Percentiles rank a stretch among this genome's conserved stretches.
phyloP scores from a whole-genome alignment of 1,140 invertebrate genomes.

The Dryas iulia region DNA sequence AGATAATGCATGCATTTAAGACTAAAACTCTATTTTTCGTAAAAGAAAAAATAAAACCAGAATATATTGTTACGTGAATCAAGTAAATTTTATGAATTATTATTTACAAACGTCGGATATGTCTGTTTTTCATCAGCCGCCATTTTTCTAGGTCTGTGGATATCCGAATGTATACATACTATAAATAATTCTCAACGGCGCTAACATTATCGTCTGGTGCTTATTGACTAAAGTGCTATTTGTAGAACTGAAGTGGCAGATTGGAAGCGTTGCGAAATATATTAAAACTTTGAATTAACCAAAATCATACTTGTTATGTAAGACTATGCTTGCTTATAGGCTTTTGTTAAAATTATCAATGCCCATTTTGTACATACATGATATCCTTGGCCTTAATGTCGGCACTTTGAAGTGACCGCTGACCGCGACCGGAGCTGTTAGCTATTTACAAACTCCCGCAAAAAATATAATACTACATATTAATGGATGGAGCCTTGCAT shows the following conservation, averaged over 20 bases:
- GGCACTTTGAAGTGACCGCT: constrained; percentile 56
- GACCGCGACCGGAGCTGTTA: constrained; percentile 46
- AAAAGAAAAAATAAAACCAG: background rate
- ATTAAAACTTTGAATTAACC: constrained; percentile 20
- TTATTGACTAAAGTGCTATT: constrained; percentile 31
- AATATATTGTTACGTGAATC: background rate
- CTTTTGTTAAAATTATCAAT: constrained; percentile 67
- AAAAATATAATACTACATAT: constrained; percentile 43
- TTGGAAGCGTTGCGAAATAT: constrained; percentile 27
- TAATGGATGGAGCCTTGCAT: constrained; percentile 28
- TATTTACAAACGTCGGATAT: constrained; percentile 34
- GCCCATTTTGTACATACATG: constrained; percentile 57
- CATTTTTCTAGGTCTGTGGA: constrained; percentile 35
- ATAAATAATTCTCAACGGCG: constrained; percentile 36
- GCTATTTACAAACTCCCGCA: constrained; percentile 58
- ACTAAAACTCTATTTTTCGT: background rate
- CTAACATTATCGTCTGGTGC: constrained; percentile 30
- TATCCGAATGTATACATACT: constrained; percentile 39
- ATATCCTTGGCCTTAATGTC: constrained; percentile 67
- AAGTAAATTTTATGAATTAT: background rate
- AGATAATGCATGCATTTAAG: background rate
- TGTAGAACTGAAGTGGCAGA: constrained; percentile 26
- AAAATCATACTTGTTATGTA: constrained; percentile 50
- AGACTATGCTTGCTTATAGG: constrained; percentile 49
- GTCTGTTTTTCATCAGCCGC: constrained; percentile 51